A percentile compares a stretch with the other conserved stretches of the same genome.
Evolutionary conservation across 2,888 invertebrate species (phyloP).

Genomic region (Amblyjoppa proteus): DNA sequence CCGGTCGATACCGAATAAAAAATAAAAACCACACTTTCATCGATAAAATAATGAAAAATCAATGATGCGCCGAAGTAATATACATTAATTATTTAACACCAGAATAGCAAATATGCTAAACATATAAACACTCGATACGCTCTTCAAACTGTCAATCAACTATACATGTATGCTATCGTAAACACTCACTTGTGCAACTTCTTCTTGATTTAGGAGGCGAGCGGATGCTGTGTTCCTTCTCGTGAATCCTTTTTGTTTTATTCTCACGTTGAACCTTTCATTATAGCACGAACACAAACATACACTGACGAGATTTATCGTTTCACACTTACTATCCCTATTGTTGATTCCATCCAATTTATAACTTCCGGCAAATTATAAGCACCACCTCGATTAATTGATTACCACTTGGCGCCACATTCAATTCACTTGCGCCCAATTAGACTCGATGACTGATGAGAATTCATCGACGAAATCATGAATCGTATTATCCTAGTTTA

Average conservation of each 20-base stretch:
- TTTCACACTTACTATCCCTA: neutral
- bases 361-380: neutral
- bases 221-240: neutral
- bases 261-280: neutral
- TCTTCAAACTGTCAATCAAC: neutral
- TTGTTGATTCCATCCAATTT: conserved; percentile 6
- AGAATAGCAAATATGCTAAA: neutral
- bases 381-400: neutral
- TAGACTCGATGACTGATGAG: neutral
- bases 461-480: neutral
- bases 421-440: conserved; percentile 7
- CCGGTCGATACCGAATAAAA: neutral
- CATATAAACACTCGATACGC: neutral
- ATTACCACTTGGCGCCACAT: conserved; percentile 9
- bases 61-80: neutral
- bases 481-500: neutral
- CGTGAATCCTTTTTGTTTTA: neutral
- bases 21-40: neutral
- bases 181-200: conserved; percentile 23
- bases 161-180: neutral
- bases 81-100: neutral
- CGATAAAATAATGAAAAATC: neutral
- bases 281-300: neutral
- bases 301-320: conserved; percentile 12
- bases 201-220: neutral